Base-by-base conservation (phyloP, 2,888 invertebrate species). In the Xestia rhomboidea region DNA sequence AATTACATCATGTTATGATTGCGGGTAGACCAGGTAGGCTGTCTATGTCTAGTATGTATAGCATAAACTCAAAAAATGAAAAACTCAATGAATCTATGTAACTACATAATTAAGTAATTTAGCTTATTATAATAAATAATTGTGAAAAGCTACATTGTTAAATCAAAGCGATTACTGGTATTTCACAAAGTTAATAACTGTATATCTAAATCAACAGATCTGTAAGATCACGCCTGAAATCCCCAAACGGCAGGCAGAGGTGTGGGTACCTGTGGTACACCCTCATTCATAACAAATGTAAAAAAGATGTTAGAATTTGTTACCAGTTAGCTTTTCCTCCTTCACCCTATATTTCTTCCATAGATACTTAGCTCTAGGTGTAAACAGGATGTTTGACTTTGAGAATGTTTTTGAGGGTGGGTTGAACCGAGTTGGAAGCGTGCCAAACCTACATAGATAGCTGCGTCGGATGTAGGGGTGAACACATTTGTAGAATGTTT, bases 361-460 rank as follows among this genome's bases (percentile, higher is more conserved):
- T 49, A 34, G 41, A 21, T 70, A 78, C 10, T 5, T 44, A 34
- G 8, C 2, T 46, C 5, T 41, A 41, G 3, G 8, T 27, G 57
- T 51, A 80, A 64, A 80, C 68, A 69, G 66, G 41, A 66, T 18
- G n/a, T 69, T 66, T 64, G 30, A 30, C 60, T 66, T 51, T 41
- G 63, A n/a, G 15, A 41, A 64, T n/a, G n/a, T 64, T n/a, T 41
- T n/a, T n/a, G 18, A 38, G 74, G 69, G 69, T 69, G 44, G 24
- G 21, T 18, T 51, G 81, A 69, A 66, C 66, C 62, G 44, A 13
- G 24, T 18, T 51, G 81, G 81, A 66, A 67, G 24, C 7, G 24
- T 34, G 76, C 69, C 80, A 70, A 67, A 15, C 34, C 34, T 38
- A 15, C 44, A 34, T 44, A 24, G 8, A 57, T 34, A 51, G 41